Base-by-base conservation (phyloP, 2,113 vertebrate genomes). In the Leucosticte australis region DNA sequence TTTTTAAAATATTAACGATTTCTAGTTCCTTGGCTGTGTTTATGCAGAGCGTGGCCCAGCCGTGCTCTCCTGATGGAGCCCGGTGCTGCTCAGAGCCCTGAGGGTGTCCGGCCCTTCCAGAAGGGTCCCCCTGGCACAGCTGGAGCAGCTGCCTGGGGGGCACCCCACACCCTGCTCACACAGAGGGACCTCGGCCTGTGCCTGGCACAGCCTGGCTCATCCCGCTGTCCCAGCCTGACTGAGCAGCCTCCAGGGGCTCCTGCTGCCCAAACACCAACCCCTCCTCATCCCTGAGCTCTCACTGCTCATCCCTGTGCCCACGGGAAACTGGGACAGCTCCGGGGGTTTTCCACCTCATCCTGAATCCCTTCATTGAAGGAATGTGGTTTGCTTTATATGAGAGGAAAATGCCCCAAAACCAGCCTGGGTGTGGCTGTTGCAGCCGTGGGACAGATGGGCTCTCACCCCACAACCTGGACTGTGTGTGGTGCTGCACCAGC, bases 331-430 rank as follows among this genome's bases (percentile, higher is more conserved):
- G 6, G 28, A 42, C 3, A 7, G 8, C 64, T 28, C 83, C 14
- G 0, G 14, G 71, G 24, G 3, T 33, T 71, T 81, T 49, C 50
- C 80, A 69, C 33, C 79, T 86, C 44, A 1, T 56, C 59, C 2
- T 16, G n/a, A 42, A 85, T 64, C 46, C 67, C 6, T 37, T 75
- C 50, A 7, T 30, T 31, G 46, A 78, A 47, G 81, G 87, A 77
- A 93, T 13, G 75, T 9, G 59, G 64, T 50, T 93, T 63, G 60
- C 30, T 90, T 42, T 9, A 53, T 17, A 2, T 1, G 73, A 74
- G 68, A 20, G 56, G 53, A 4, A 57, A 35, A 9, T 2, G 59
- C n/a, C 75, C 41, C 2, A 0, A 9, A 1, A 16, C 0, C 22
- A 27, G 83, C 74, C 63, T 60, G 4, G 1, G 0, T 1, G 63